phyloP scores from a whole-genome alignment of 2,113 vertebrate species.

The Felis chaus region DNA sequence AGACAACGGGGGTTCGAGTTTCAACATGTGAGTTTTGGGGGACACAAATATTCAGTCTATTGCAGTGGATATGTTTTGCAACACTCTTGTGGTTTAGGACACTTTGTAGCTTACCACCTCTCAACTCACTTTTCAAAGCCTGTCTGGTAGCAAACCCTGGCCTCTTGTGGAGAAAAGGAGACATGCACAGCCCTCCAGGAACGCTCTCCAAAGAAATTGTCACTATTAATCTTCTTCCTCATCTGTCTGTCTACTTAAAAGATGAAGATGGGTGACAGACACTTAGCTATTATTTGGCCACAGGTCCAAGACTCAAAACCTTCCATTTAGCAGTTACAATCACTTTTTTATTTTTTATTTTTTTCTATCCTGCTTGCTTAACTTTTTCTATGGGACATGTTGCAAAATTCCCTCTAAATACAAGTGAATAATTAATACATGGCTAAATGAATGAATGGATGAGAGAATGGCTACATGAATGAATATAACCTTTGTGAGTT shows the following conservation, averaged over 20 bases:
- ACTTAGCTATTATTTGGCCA: neutral
- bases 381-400: neutral
- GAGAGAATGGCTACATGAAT: neutral
- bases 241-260: neutral
- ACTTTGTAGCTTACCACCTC: neutral
- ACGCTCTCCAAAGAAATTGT: neutral
- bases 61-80: neutral
- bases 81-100: fast-evolving
- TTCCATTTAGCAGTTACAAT: neutral
- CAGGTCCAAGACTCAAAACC: neutral
- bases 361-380: neutral
- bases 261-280: neutral
- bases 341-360: neutral
- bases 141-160: neutral
- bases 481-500: neutral
- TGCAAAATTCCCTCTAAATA: neutral
- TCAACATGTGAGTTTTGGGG: neutral
- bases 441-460: neutral
- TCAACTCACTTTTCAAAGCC: neutral
- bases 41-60: neutral
- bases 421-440: neutral
- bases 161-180: neutral
- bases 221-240: neutral
- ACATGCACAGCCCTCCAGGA: neutral
- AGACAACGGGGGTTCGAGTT: neutral